These are phyloP conservation scores for Denticeps clupeoides DNA, from an alignment of 2,797 vertebrate species.

Conservation along the genomic window DNA sequence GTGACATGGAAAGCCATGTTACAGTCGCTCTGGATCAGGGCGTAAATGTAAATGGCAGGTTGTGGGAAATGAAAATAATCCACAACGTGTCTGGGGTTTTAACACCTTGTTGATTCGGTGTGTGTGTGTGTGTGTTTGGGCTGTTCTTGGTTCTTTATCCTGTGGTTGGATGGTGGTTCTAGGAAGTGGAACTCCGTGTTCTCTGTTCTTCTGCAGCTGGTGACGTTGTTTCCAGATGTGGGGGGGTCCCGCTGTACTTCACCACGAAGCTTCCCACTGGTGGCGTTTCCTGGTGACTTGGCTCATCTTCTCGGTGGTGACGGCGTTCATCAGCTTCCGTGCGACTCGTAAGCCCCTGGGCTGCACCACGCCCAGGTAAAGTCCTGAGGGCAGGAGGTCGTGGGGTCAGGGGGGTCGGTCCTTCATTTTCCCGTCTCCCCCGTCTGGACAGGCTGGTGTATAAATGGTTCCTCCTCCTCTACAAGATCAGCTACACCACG, in stretches of 20 bases:
- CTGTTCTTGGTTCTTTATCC: too few relatives aligned
- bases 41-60: too few relatives aligned
- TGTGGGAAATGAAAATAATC: too few relatives aligned
- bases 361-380: slow-evolving; percentile 88
- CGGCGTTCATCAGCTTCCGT: slow-evolving; percentile 84
- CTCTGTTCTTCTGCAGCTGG: slow-evolving; percentile 64
- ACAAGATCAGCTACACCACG: slow-evolving; percentile 94
- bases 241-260: slow-evolving; percentile 97
- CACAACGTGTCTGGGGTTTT: too few relatives aligned
- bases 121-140: too few relatives aligned
- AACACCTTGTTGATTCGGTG: too few relatives aligned
- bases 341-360: slow-evolving; percentile 89
- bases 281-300: slow-evolving; percentile 91
- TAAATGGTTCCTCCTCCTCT: slow-evolving; percentile 96
- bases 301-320: slow-evolving; percentile 89
- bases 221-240: slow-evolving; percentile 99
- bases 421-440: not conserved
- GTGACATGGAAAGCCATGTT: too few relatives aligned
- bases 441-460: slow-evolving; percentile 78
- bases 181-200: not conserved
- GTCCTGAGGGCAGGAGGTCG: not conserved
- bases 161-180: too few relatives aligned
- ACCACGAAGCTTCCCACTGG: slow-evolving; percentile 94
- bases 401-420: not conserved
- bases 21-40: too few relatives aligned